phyloP scores from a whole-genome alignment of 2,113 vertebrate species.

The Neotragus pygmaeus region DNA sequence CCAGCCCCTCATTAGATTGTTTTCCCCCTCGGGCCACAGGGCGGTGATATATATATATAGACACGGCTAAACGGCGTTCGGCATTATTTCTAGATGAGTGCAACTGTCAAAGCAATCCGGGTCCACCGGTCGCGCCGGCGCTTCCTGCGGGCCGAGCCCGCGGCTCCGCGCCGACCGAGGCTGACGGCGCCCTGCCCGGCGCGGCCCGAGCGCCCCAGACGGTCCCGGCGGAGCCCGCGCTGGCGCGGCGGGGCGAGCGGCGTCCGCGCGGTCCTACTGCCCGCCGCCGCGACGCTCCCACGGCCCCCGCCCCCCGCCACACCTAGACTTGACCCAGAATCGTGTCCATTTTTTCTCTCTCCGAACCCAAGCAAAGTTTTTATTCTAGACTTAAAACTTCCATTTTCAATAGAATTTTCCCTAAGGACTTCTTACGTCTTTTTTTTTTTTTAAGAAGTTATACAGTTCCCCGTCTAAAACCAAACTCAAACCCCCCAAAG shows the following conservation, averaged over 20 bases:
- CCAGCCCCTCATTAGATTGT: conserved; percentile 84
- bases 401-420: not conserved
- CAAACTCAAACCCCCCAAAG: conserved; percentile 31
- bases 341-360: not conserved
- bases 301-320: not conserved
- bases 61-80: conserved; percentile 92
- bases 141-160: conserved; percentile 90
- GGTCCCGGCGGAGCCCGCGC: conserved; percentile 88
- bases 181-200: conserved; percentile 88
- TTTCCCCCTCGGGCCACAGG: conserved; percentile 86
- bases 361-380: not conserved
- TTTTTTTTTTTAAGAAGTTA: not conserved
- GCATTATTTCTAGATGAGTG: conserved; percentile 97
- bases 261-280: conserved; percentile 72
- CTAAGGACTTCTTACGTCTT: not conserved
- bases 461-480: not conserved
- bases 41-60: conserved; percentile 80
- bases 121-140: conserved; percentile 83
- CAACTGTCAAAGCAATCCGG: conserved; percentile 98
- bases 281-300: conserved; percentile 29
- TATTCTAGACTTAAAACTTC: not conserved
- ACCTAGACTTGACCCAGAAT: not conserved
- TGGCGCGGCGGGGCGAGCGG: conserved; percentile 79
- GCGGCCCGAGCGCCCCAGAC: conserved; percentile 87
- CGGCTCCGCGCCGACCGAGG: conserved; percentile 87